A percentile compares a stretch with the other conserved stretches of the same genome.
Conservation (phyloP, 2,888 invertebrate species). For the Erebia ligea region DNA sequence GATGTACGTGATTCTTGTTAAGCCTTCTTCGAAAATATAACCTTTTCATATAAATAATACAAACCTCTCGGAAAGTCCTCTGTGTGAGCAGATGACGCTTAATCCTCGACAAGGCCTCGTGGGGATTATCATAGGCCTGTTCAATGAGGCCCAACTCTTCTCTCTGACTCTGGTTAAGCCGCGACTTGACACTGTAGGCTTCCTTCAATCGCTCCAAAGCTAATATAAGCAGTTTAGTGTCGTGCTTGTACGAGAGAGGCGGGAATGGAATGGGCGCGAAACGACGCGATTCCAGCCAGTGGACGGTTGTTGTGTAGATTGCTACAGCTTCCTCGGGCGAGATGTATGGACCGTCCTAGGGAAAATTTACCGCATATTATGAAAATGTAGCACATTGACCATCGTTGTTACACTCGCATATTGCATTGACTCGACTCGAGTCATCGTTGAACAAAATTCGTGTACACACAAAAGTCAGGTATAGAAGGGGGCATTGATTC, state of each 20-base stretch:
- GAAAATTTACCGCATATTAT: no score
- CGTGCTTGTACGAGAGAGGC: conserved; percentile 99
- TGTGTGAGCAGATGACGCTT: conserved; percentile 99
- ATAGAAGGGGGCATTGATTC: no score
- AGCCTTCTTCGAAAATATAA: neutral
- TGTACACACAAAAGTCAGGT: no score
- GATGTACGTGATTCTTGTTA: no score
- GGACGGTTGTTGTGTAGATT: conserved; percentile 99
- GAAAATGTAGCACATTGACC: no score
- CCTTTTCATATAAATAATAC: conserved; percentile 32
- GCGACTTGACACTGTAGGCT: conserved; percentile 98
- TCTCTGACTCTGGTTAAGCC: conserved; percentile 98
- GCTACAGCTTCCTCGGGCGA: conserved; percentile 99
- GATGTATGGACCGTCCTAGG: conserved; percentile 98
- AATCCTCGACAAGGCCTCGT: conserved; percentile 99
- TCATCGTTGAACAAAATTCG: no score
- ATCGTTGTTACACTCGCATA: no score
- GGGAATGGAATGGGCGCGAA: conserved; percentile 99
- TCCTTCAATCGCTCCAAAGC: conserved; percentile 98
- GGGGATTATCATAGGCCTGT: conserved; percentile 99
- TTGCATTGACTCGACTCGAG: no score
- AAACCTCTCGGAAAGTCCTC: conserved; percentile 98
- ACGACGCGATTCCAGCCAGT: conserved; percentile 99
- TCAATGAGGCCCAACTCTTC: conserved; percentile 99
- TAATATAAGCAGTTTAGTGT: conserved; percentile 98